phyloP scores from a whole-genome alignment of 2,888 invertebrate genomes.

The Hydriomena furcata region DNA sequence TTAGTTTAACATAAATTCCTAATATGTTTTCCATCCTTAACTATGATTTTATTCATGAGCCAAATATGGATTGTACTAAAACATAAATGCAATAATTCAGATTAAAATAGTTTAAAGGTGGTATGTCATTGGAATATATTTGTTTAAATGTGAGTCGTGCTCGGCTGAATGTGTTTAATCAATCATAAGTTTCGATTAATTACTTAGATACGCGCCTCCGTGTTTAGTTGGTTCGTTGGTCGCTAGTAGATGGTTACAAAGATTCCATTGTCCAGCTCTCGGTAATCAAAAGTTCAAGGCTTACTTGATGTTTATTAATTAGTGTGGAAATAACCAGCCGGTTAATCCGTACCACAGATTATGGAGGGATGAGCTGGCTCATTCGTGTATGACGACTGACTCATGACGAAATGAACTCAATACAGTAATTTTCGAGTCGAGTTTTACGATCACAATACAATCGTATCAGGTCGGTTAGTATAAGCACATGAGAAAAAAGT shows the following conservation, averaged over 20 bases:
- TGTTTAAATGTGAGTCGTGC: constrained; percentile 81
- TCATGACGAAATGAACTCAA: too few relatives aligned
- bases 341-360: constrained; percentile 49
- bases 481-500: too few relatives aligned
- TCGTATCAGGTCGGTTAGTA: too few relatives aligned
- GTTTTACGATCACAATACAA: too few relatives aligned
- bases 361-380: constrained; percentile 3
- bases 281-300: constrained; percentile 79
- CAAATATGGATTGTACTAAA: constrained; percentile 72
- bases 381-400: not conserved
- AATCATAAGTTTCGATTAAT: constrained; percentile 82
- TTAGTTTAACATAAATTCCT: constrained; percentile 65
- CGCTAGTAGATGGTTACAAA: constrained; percentile 67
- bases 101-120: constrained; percentile 79
- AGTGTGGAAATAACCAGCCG: constrained; percentile 66
- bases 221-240: constrained; percentile 58
- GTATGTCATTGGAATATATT: constrained; percentile 79
- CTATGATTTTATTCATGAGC: constrained; percentile 67
- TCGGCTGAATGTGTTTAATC: constrained; percentile 79
- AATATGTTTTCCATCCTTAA: constrained; percentile 65
- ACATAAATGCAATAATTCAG: constrained; percentile 74
- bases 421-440: too few relatives aligned
- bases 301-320: constrained; percentile 78
- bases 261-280: constrained; percentile 73
- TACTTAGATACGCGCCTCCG: constrained; percentile 74